A percentile compares a stretch with the other conserved stretches of the same genome.
Evolutionary conservation across 2,888 invertebrate genomes (phyloP).

Genomic region (Hetaerina titia): DNA sequence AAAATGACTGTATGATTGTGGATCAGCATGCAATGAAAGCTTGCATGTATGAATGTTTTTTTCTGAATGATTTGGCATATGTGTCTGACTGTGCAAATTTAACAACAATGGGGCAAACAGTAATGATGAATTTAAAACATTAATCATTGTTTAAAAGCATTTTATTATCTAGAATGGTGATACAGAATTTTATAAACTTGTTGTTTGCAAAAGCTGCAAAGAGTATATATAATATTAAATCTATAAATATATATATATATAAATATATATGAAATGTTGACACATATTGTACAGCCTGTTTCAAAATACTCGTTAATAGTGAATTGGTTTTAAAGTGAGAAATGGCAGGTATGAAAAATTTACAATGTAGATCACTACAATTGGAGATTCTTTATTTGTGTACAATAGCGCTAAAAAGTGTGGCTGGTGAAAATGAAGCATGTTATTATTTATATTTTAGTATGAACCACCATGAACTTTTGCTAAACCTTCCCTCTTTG

Average conservation of each 20-base stretch:
- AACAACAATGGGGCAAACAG: conserved; percentile 59
- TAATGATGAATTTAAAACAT: conserved; percentile 65
- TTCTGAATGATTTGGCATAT: conserved; percentile 46
- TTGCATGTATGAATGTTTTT: conserved; percentile 62
- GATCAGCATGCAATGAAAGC: conserved; percentile 55
- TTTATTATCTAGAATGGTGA: conserved; percentile 67
- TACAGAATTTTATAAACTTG: conserved; percentile 66
- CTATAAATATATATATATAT: conserved; percentile 65
- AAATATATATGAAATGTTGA: conserved; percentile 67
- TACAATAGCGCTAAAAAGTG: conserved; percentile 52
- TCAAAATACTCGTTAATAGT: conserved; percentile 67
- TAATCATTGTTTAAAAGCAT: conserved; percentile 67
- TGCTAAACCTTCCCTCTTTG: conserved; percentile 7
- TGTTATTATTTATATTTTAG: conserved; percentile 35
- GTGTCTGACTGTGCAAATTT: conserved; percentile 61
- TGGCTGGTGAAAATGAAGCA: conserved; percentile 55
- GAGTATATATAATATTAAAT: conserved; percentile 67
- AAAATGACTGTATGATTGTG: conserved; percentile 37
- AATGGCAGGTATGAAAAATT: conserved; percentile 64
- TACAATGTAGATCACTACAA: conserved; percentile 56
- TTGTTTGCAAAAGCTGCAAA: conserved; percentile 66
- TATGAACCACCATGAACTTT: neutral
- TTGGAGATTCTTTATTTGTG: conserved; percentile 59
- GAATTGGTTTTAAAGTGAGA: conserved; percentile 65
- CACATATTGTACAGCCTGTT: conserved; percentile 67